Conservation (phyloP, 2,888 invertebrate species). For the Trachelus iudaicus region DNA sequence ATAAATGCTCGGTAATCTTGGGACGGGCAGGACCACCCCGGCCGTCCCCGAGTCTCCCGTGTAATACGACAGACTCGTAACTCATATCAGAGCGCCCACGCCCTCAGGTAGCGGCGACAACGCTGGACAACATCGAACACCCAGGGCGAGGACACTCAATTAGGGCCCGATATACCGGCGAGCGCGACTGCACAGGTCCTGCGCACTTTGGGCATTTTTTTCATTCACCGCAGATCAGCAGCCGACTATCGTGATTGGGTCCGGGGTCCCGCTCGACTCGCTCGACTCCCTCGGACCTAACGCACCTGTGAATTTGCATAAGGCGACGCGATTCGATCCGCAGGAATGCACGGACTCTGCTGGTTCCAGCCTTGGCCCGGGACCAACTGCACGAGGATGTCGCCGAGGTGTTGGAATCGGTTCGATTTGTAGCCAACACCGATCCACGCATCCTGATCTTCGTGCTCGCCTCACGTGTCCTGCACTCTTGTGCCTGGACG, state of each 20-base stretch:
- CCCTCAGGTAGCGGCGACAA: constrained; percentile 64
- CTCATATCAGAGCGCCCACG: constrained; percentile 64
- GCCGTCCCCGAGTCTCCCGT: constrained; percentile 47
- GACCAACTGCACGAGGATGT: constrained; percentile 17
- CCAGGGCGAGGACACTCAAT: constrained; percentile 65
- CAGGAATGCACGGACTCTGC: constrained; percentile 16
- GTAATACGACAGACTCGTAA: constrained; percentile 64
- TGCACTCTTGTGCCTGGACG: neutral
- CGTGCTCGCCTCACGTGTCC: neutral
- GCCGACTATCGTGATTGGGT: constrained; percentile 34
- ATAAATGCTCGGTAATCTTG: constrained; percentile 48
- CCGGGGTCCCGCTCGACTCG: constrained; percentile 29
- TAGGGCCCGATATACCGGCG: constrained; percentile 43
- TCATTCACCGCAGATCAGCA: neutral
- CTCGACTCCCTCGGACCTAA: constrained; percentile 9
- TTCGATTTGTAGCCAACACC: neutral
- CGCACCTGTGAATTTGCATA: constrained; percentile 48
- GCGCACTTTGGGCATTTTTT: constrained; percentile 3
- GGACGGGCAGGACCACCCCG: constrained; percentile 54
- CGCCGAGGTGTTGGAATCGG: constrained; percentile 20
- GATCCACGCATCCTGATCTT: neutral
- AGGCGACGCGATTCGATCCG: constrained; percentile 22
- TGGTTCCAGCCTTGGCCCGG: constrained; percentile 17
- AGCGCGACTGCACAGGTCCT: neutral
- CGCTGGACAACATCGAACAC: constrained; percentile 63